Conservation (phyloP, 2,888 invertebrate genomes). For the Stegana nigrithorax region DNA sequence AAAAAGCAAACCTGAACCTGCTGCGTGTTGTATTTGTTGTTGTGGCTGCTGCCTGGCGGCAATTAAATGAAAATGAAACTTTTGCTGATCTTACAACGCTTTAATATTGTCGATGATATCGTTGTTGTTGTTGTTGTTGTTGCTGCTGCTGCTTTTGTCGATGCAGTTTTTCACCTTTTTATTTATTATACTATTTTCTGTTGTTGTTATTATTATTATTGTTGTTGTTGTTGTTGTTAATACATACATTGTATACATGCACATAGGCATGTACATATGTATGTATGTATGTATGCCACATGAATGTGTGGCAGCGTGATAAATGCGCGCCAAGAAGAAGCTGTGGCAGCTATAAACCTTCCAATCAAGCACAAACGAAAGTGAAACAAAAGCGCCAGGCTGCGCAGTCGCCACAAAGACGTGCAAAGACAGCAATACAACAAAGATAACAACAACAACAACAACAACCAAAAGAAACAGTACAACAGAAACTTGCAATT, state of each 20-base stretch:
- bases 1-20: constrained; percentile 26
- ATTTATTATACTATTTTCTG: no score
- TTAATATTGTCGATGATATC: constrained; percentile 11
- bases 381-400: constrained; percentile 54
- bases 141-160: constrained; percentile 27
- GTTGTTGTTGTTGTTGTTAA: background rate
- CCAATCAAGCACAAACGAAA: constrained; percentile 58
- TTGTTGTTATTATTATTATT: constrained; percentile 4
- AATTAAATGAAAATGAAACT: constrained; percentile 58
- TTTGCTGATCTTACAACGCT: constrained; percentile 22
- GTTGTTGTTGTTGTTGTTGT: constrained; percentile 12
- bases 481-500: constrained; percentile 53
- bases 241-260: background rate
- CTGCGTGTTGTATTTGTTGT: background rate
- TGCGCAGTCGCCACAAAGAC: constrained; percentile 21
- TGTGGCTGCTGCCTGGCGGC: constrained; percentile 26
- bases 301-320: constrained; percentile 55
- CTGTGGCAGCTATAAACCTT: constrained; percentile 37
- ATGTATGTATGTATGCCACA: constrained; percentile 22
- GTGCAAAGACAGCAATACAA: background rate
- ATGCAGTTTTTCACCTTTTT: no score
- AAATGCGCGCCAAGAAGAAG: constrained; percentile 44
- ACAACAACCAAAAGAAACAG: constrained; percentile 6
- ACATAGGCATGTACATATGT: background rate
- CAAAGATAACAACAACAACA: constrained; percentile 10